Conservation (phyloP, 1,140 invertebrate genomes). For the Chrysomallon squamiferum region DNA sequence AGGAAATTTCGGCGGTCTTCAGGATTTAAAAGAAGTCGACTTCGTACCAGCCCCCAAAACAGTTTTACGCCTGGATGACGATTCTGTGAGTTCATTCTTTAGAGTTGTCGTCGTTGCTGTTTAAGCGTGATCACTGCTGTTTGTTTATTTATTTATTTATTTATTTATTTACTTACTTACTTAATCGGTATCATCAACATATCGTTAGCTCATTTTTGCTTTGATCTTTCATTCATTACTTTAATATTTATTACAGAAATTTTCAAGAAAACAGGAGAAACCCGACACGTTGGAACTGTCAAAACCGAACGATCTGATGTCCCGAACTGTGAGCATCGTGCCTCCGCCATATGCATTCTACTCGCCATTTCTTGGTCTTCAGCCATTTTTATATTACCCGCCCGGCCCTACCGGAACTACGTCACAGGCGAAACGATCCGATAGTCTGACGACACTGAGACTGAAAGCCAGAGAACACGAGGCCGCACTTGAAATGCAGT, state of each 20-base stretch:
- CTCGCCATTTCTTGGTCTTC: constrained; percentile 4
- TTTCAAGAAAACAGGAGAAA: constrained; percentile 6
- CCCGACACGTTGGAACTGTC: constrained; percentile 11
- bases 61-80: constrained; percentile 10
- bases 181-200: too few species aligned
- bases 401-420: background rate
- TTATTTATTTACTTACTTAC: too few species aligned
- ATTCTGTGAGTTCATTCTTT: constrained; percentile 7
- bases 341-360: constrained; percentile 13
- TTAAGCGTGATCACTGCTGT: too few species aligned
- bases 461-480: constrained; percentile 92
- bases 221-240: too few species aligned
- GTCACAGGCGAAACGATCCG: constrained; percentile 75
- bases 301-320: constrained; percentile 5
- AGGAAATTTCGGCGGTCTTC: constrained; percentile 55
- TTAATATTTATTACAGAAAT: constrained; percentile 8
- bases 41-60: constrained; percentile 50
- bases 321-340: constrained; percentile 13
- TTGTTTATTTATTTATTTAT: too few species aligned
- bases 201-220: too few species aligned
- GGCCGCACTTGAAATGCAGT: constrained; percentile 77
- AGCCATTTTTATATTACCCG: background rate
- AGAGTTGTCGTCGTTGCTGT: too few species aligned
- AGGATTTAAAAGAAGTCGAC: constrained; percentile 47
- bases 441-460: constrained; percentile 85